These are phyloP conservation scores for Pseudopipra pipra DNA, from an alignment of 2,113 vertebrate species.

Conservation along the genomic window DNA sequence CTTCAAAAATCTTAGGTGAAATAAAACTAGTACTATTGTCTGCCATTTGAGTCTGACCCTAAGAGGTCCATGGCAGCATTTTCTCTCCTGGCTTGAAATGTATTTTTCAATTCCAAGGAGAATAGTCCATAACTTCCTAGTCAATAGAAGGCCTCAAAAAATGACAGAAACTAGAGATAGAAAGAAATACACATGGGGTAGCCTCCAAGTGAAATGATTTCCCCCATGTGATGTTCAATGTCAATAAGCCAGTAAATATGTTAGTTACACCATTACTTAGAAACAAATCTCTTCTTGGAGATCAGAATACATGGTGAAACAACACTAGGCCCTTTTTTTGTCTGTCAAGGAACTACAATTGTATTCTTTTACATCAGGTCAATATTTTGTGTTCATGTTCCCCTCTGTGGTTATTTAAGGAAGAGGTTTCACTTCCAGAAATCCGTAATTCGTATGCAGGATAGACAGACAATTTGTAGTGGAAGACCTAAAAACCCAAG, in stretches of 20 bases:
- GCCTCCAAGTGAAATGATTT: slow-evolving; percentile 9
- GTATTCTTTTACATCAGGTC: background rate
- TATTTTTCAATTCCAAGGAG: slow-evolving; percentile 13
- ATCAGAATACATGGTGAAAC: background rate
- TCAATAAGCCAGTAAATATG: background rate
- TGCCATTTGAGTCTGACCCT: background rate
- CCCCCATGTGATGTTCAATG: background rate
- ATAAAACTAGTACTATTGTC: background rate
- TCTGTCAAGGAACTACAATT: background rate
- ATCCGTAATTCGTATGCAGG: background rate
- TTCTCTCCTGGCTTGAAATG: background rate
- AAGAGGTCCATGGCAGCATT: background rate
- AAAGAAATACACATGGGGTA: slow-evolving; percentile 8
- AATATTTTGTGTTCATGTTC: background rate
- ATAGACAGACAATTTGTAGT: background rate
- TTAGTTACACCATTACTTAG: slow-evolving; percentile 20
- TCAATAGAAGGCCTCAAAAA: slow-evolving; percentile 9
- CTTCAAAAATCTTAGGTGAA: background rate
- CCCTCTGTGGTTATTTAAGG: background rate
- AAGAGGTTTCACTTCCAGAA: background rate
- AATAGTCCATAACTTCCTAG: background rate
- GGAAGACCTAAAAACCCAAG: background rate
- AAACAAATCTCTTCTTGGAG: slow-evolving; percentile 6
- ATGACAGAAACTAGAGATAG: background rate
- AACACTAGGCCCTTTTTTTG: background rate